Conservation (phyloP, 2,797 vertebrate genomes). For the Acipenser transmontanus region DNA sequence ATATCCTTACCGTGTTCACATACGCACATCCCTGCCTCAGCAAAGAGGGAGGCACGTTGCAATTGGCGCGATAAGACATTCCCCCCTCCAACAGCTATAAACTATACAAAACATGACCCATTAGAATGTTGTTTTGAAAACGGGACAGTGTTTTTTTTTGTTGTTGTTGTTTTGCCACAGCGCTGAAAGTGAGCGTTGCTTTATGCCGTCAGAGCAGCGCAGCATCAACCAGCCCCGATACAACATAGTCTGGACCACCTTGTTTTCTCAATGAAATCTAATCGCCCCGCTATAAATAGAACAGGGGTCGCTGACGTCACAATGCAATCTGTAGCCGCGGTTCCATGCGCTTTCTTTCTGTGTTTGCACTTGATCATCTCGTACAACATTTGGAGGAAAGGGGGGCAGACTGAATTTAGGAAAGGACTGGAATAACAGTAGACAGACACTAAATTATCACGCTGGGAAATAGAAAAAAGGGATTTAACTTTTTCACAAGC, state of each 20-base stretch:
- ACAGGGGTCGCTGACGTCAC: slow-evolving; percentile 63
- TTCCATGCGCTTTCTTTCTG: background rate
- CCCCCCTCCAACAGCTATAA: no score
- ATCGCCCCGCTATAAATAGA: slow-evolving; percentile 66
- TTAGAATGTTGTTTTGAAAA: no score
- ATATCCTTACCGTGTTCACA: background rate
- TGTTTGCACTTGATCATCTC: slow-evolving; percentile 33
- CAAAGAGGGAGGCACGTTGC: background rate
- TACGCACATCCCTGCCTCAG: slow-evolving; percentile 6
- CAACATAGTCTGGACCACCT: slow-evolving; percentile 28
- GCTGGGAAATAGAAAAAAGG: slow-evolving; percentile 12
- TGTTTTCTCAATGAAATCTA: slow-evolving; percentile 78
- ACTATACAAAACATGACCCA: no score
- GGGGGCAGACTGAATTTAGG: slow-evolving; percentile 18
- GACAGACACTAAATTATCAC: slow-evolving; percentile 6
- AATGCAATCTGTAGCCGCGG: slow-evolving; percentile 41
- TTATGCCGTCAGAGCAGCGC: background rate
- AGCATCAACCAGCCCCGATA: slow-evolving; percentile 4
- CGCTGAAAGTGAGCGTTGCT: background rate
- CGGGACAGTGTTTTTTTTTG: no score
- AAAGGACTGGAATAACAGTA: slow-evolving; percentile 4
- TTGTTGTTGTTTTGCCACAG: background rate
- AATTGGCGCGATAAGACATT: no score
- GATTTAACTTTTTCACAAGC: slow-evolving; percentile 24
- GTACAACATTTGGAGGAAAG: slow-evolving; percentile 32